Evolutionary conservation across 2,113 vertebrate species (phyloP), one percentile per base, ranked within the genome.

Genomic region (Rhinoderma darwinii): DNA sequence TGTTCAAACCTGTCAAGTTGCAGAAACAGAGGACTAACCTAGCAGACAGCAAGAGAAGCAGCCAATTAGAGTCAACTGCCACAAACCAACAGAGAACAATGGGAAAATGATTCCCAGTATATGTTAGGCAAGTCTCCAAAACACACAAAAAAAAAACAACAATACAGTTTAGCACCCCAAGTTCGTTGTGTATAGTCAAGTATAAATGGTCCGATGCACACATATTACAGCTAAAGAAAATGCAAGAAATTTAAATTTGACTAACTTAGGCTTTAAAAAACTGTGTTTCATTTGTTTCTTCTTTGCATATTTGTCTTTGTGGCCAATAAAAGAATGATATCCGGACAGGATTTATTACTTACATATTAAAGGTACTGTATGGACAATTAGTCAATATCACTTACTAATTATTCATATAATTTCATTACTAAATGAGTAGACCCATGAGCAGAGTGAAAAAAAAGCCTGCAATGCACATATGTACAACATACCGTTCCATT

Each of bases 31-130:
- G 41, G 35, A 20, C 17, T 35, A 37, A 22, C 20, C 68, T 25
- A 22, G 20, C 41, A 72, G 68, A 41, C 68, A 72, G 17, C 35
- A 17, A 0, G 32, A 70, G 9, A 41, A 39, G 18, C 35, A 41
- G 68, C 37, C 35, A 72, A 72, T 72, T 72, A 72, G 68, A 39
- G 37, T 39, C 68, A 72, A 22, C 68, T 41, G 68, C 41, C 68
- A 41, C 1, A 8, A 72, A 37, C 68, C 68, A 22, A 41, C 37
- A 72, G 22, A 11, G 27, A 35, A 22, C 61, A 66, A 66, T 15
- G 66, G 68, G 35, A 70, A 25, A 39, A 72, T 72, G 35, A 72
- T 3, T 70, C 37, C 11, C 68, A 41, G 17, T 72, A 25, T 41
- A 72, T n/a, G n/a, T 10, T 0, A 41, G 37, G 2, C 9, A 72